phyloP scores from a whole-genome alignment of 2,888 invertebrate genomes.

The Harmothoe impar region DNA sequence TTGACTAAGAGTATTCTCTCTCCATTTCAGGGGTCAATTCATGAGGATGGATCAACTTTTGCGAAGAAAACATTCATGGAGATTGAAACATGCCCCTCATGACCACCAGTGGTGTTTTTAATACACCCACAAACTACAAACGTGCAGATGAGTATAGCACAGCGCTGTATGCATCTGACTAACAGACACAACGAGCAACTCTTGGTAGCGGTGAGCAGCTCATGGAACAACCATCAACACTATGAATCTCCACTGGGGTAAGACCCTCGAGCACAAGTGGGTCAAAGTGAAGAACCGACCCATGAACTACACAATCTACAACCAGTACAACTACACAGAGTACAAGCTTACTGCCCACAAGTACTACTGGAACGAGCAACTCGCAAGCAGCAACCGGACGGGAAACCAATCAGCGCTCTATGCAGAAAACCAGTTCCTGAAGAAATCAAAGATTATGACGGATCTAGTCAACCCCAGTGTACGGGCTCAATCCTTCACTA shows the following conservation, averaged over 20 bases:
- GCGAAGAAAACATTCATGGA: too few relatives aligned
- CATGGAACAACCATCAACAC: background rate
- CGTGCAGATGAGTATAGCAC: too few relatives aligned
- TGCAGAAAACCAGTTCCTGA: conserved; percentile 62
- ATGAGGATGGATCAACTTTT: too few relatives aligned
- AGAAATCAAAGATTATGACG: conserved; percentile 63
- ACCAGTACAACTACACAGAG: conserved; percentile 61
- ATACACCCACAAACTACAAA: too few relatives aligned
- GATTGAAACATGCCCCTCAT: too few relatives aligned
- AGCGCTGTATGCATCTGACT: too few relatives aligned
- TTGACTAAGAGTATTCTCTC: too few relatives aligned
- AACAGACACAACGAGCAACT: background rate
- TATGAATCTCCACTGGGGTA: conserved; percentile 65
- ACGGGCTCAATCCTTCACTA: conserved; percentile 69
- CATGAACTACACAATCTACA: conserved; percentile 58
- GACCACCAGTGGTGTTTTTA: too few relatives aligned
- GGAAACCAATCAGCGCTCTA: conserved; percentile 47
- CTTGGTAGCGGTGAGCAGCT: background rate
- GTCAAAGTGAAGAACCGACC: conserved; percentile 60
- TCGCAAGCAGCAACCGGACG: background rate
- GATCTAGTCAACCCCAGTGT: conserved; percentile 57
- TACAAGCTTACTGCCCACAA: conserved; percentile 51
- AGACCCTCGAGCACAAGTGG: conserved; percentile 63
- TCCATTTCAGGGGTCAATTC: too few relatives aligned
- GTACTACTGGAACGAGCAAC: conserved; percentile 51